Conservation (phyloP, 2,797 vertebrate genomes). For the Hippopotamyrus pictus region DNA sequence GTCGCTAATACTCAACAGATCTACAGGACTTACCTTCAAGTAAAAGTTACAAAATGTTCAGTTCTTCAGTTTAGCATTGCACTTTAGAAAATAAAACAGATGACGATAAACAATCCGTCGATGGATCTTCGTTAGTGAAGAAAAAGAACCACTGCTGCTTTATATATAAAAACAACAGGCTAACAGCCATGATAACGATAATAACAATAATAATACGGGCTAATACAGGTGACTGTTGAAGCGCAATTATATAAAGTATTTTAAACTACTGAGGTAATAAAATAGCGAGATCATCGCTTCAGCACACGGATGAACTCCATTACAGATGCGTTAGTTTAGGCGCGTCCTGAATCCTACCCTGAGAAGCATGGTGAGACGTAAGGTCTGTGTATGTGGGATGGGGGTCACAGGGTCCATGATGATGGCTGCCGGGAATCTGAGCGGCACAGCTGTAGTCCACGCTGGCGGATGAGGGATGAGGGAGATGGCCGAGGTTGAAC, state of each 20-base stretch:
- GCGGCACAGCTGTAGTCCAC: slow-evolving; percentile 99
- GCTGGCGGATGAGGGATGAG: slow-evolving; percentile 96
- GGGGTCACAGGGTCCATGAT: slow-evolving; percentile 98
- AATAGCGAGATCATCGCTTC: slow-evolving; percentile 70
- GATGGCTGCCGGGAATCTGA: slow-evolving; percentile 97
- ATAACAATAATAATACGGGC: slow-evolving; percentile 73
- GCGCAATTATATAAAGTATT: slow-evolving; percentile 61
- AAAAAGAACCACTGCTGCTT: slow-evolving; percentile 67
- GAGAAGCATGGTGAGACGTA: slow-evolving; percentile 95
- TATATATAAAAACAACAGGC: slow-evolving; percentile 56
- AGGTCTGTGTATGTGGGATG: slow-evolving; percentile 99
- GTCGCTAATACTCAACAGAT: slow-evolving; percentile 66
- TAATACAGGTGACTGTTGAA: slow-evolving; percentile 67
- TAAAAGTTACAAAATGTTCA: slow-evolving; percentile 66
- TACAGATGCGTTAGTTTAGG: slow-evolving; percentile 99
- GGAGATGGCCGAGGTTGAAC: slow-evolving; percentile 97
- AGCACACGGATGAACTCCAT: slow-evolving; percentile 57
- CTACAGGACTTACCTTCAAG: slow-evolving; percentile 95
- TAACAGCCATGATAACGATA: slow-evolving; percentile 67
- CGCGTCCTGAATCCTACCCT: slow-evolving; percentile 99
- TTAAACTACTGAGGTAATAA: slow-evolving; percentile 94
- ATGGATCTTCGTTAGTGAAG: slow-evolving; percentile 55
- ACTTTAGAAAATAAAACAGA: slow-evolving; percentile 65
- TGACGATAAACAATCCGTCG: slow-evolving; percentile 53
- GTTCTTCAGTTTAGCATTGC: slow-evolving; percentile 63